These are phyloP conservation scores for Antigone vipio DNA, from an alignment of 2,113 vertebrate genomes.

Conservation along the genomic window DNA sequence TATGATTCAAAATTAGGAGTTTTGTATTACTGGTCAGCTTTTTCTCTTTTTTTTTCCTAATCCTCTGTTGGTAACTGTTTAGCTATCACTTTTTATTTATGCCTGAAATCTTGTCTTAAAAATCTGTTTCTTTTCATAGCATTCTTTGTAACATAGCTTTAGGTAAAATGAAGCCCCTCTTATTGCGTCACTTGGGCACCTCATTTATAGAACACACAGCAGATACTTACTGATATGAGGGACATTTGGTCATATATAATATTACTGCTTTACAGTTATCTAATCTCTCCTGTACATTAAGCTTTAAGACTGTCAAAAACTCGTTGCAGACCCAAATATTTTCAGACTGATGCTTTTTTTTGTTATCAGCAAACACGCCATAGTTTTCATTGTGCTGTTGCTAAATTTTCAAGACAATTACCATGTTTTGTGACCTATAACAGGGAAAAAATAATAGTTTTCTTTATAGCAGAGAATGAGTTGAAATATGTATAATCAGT, in stretches of 20 bases:
- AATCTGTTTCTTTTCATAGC: not conserved
- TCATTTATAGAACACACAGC: not conserved
- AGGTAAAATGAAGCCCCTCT: not conserved
- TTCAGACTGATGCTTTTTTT: not conserved
- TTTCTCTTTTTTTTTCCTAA: not conserved
- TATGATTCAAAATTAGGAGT: not conserved
- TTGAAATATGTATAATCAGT: constrained; percentile 25
- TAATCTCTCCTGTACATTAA: not conserved
- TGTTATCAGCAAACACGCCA: not conserved
- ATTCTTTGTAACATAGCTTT: not conserved
- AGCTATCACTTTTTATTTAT: not conserved
- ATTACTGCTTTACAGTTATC: not conserved
- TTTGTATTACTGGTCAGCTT: not conserved
- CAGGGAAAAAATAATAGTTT: constrained; percentile 9
- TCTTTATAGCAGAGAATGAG: not conserved
- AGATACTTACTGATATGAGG: not conserved
- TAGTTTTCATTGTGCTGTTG: not conserved
- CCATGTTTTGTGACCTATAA: not conserved
- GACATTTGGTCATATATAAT: not conserved
- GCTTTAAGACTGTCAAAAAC: not conserved
- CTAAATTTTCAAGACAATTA: constrained; percentile 3
- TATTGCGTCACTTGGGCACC: not conserved
- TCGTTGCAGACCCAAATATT: not conserved
- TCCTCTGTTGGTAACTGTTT: not conserved
- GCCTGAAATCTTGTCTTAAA: not conserved